Evolutionary conservation across 2,113 vertebrate genomes (phyloP).

Genomic region (Macaca mulatta): DNA sequence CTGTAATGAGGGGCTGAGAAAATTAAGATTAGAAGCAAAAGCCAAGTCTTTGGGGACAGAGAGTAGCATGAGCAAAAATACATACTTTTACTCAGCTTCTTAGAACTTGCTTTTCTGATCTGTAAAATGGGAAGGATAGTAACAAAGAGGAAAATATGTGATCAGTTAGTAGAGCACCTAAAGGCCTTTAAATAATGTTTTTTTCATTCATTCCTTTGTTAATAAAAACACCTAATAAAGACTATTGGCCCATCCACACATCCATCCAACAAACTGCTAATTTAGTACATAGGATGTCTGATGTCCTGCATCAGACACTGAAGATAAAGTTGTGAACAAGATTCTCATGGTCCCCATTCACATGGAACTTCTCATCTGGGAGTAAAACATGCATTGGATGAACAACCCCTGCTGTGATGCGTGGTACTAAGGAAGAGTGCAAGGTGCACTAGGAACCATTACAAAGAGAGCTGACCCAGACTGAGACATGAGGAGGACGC

Average conservation of each 20-base stretch:
- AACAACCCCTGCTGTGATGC: not conserved
- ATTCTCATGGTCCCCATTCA: not conserved
- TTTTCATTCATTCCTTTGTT: not conserved
- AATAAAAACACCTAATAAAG: not conserved
- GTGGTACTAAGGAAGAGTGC: rapidly evolving
- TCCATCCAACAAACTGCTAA: not conserved
- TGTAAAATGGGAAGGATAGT: not conserved
- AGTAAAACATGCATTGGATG: not conserved
- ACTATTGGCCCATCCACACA: not conserved
- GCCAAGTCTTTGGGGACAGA: not conserved
- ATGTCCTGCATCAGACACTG: rapidly evolving
- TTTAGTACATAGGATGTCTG: no score
- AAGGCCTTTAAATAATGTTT: not conserved
- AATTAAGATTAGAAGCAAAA: conserved; percentile 59
- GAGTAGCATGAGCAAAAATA: not conserved
- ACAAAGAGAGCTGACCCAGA: not conserved
- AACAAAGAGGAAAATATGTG: not conserved
- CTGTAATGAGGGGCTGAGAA: conserved; percentile 57
- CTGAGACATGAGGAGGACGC: rapidly evolving
- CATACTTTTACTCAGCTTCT: no score
- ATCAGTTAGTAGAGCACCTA: not conserved
- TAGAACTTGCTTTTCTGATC: not conserved
- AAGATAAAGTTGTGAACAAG: not conserved
- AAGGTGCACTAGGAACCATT: rapidly evolving
- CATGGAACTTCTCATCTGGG: not conserved